Evolutionary conservation across 2,113 vertebrate genomes (phyloP).

Genomic region (Paedocypris sp.): DNA sequence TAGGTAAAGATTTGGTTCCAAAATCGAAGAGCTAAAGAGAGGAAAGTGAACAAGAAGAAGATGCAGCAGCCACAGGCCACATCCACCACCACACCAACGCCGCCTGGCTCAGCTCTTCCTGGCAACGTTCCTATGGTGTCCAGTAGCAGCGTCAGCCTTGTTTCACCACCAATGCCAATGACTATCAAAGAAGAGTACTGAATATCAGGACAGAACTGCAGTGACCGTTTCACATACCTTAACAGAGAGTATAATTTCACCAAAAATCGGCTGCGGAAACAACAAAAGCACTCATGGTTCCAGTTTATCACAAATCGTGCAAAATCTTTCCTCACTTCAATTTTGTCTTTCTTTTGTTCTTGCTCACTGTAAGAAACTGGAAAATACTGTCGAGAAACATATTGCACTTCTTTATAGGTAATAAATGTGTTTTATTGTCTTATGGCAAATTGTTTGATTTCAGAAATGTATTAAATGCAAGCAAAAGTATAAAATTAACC

Average conservation of each 20-base stretch:
- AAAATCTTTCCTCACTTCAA: too few relatives aligned
- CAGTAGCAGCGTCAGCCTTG: slow-evolving; percentile 63
- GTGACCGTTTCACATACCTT: not conserved
- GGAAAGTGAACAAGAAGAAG: slow-evolving; percentile 95
- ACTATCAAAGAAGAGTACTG: slow-evolving; percentile 88
- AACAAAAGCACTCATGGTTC: too few relatives aligned
- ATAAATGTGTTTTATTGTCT: not conserved
- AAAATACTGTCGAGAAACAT: too few relatives aligned
- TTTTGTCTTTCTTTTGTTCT: too few relatives aligned
- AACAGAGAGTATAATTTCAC: too few relatives aligned
- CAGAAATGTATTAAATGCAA: too few relatives aligned
- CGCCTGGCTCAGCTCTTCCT: slow-evolving; percentile 47
- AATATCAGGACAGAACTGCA: not conserved
- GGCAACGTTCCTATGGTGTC: slow-evolving; percentile 64
- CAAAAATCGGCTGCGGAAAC: too few relatives aligned
- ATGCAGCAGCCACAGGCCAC: slow-evolving; percentile 71
- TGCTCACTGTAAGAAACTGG: too few relatives aligned
- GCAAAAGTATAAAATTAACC: too few relatives aligned
- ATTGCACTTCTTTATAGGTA: not conserved
- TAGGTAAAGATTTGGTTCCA: slow-evolving; percentile 99
- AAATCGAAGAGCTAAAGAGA: slow-evolving; percentile 88
- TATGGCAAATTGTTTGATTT: not conserved
- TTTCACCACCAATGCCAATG: slow-evolving; percentile 69
- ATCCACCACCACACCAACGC: slow-evolving; percentile 65
- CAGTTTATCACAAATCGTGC: too few relatives aligned